Base-by-base conservation (phyloP, 2,797 vertebrate genomes). In the Sandelia bainsii region DNA sequence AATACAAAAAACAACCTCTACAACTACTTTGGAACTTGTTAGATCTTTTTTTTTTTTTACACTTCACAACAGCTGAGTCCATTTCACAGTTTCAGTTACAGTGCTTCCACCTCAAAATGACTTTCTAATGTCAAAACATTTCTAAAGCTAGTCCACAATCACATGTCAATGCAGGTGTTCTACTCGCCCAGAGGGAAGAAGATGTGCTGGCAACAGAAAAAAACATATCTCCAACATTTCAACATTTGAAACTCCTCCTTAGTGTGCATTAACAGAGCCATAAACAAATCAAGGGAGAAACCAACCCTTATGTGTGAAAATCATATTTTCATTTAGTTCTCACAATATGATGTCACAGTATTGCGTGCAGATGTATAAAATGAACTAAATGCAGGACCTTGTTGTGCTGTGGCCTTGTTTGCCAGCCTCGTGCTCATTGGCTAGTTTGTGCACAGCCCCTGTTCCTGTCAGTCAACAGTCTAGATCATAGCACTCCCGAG, bases 401-500 rank as follows among this genome's bases (percentile, higher is more conserved):
- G 71, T 71, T 78, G 59, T 51, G 69, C 62, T 56, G 69, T 42
- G 56, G 50, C 56, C 67, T 65, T 60, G 54, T 81, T 81, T 77
- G 61, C 68, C 59, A 72, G 75, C 53, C 40, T 45, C 63, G 12
- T 51, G 67, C 75, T 81, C 62, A 58, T 58, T 74, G 81, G 78
- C 59, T 70, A 62, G 79, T 74, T 58, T 62, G 52, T 62, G 69
- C 73, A 70, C 84, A 79, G 73, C 86, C 83, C 74, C 88, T 90
- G 85, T 87, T 89, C 79, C 88, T 69, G 89, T 90, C 88, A 91
- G 49, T 92, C 87, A 87, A 64, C 78, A 50, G 49, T 46, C 49
- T 75, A 71, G 77, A 81, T 87, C 79, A 75, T 16, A 66, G 62
- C 37, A 20, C 60, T 74, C 72, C 64, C 29, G 60, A 34, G 34